A percentile compares a stretch with the other conserved stretches of the same genome.
Evolutionary conservation across 2,797 vertebrate genomes (phyloP).

Genomic region (Mustela erminea): DNA sequence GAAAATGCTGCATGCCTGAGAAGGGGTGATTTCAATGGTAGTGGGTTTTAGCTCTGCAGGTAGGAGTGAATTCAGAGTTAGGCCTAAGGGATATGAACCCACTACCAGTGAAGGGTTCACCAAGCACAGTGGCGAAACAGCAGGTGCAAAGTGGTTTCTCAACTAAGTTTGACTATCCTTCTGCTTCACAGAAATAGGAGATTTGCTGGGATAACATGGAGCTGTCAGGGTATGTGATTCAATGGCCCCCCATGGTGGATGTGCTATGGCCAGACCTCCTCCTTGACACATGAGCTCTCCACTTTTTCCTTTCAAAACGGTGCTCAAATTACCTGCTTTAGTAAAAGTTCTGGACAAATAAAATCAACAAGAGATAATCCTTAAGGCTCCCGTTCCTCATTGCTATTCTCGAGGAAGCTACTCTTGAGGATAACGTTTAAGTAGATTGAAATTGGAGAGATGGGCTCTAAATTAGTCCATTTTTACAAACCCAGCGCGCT

Average conservation of each 20-base stretch:
- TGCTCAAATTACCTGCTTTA: background rate
- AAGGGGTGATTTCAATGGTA: background rate
- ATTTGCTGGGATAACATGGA: fast-evolving
- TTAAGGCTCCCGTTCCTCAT: background rate
- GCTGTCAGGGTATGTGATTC: background rate
- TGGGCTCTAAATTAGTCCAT: background rate
- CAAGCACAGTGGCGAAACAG: fast-evolving
- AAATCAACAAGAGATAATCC: background rate
- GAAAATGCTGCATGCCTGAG: background rate
- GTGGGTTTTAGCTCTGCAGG: background rate
- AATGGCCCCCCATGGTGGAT: background rate
- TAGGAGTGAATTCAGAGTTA: background rate
- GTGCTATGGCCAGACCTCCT: background rate
- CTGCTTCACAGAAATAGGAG: background rate
- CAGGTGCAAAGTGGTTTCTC: background rate
- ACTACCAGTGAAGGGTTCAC: background rate
- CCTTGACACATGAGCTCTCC: background rate
- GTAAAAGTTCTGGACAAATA: background rate
- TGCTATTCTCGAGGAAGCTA: background rate
- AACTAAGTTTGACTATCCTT: background rate
- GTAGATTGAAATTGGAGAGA: background rate
- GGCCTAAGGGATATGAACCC: background rate
- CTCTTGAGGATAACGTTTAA: background rate
- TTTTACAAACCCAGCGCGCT: background rate
- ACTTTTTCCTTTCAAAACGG: background rate